A percentile compares a stretch with the other conserved stretches of the same genome.
These are phyloP conservation scores for Acholoe squamosa DNA, from an alignment of 2,888 invertebrate genomes.

Conservation along the genomic window DNA sequence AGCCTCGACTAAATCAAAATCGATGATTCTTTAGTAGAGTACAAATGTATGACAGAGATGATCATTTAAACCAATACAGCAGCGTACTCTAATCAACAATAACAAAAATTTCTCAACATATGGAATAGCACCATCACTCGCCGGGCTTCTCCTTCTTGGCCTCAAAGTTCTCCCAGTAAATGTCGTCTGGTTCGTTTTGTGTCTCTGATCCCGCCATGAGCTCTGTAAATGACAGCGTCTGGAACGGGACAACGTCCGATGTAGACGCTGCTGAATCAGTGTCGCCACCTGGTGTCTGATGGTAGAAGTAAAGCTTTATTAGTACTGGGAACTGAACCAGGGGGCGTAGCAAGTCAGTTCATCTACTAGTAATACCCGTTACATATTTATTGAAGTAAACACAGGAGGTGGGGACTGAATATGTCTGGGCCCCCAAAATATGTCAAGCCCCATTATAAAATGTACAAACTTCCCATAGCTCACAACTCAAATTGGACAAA, in stretches of 20 bases:
- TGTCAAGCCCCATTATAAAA: neutral
- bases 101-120: no score
- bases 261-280: neutral
- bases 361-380: neutral
- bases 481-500: no score
- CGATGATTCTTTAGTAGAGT: no score
- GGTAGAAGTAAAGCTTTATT: neutral
- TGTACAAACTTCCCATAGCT: no score
- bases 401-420: no score
- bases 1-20: no score
- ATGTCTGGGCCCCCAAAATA: no score
- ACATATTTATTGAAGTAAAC: neutral
- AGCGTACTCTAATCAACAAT: no score
- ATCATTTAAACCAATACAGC: no score
- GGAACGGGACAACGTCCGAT: neutral
- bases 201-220: constrained; percentile 30
- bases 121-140: constrained; percentile 31
- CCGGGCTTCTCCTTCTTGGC: constrained; percentile 55
- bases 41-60: no score
- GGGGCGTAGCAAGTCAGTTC: neutral
- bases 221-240: constrained; percentile 37
- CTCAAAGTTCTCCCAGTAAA: constrained; percentile 60
- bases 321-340: neutral
- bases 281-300: constrained; percentile 25
- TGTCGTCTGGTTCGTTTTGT: constrained; percentile 30